Evolutionary conservation across 2,797 vertebrate species (phyloP), one percentile per base, ranked within the genome.

Genomic region (Toxotes lorentzi): DNA sequence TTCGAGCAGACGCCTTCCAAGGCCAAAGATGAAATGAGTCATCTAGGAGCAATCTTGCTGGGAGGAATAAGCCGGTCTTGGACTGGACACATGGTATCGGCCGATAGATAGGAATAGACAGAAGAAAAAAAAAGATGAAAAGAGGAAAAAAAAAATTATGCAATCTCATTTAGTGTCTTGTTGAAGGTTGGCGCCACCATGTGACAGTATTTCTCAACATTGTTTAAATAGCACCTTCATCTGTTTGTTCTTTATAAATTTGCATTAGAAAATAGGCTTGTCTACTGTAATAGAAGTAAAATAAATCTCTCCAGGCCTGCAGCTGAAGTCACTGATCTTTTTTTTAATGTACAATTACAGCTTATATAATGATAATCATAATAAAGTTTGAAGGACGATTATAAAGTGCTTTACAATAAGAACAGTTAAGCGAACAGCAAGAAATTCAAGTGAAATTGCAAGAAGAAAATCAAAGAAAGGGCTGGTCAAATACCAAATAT

Each of bases 21-120:
- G 84, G 88, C 90, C 88, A 91, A 85, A 87, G 89, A 93, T 86
- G 79, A 91, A 81, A 81, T 93, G 92, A 94, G 84, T 93, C 92
- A 93, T 86, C 58, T 50, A 34, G 73, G 82, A 87, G 68, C 69
- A 71, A 76, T 92, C 78, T 81, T 47, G 71, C 88, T 70, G 43
- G 17, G 82, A 90, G 85, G 68, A 76, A 78, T 63, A 78, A 79
- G 71, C 74, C 65, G 5, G 53, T 58, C 69, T 87, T 43, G 30
- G 73, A 81, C 86, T 85, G 70, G 84, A 83, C 58, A 66, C 72
- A 65, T 50, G 70, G 68, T 60, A 71, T 78, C 47, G 73, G 59
- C 79, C 72, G 71, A 72, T 77, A 86, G 63, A 89, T 73, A 50
- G 72, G 62, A 80, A 76, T 47, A 69, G 40, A 84, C 54, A 62